Evolutionary conservation across 2,113 vertebrate genomes (phyloP).

Genomic region (Nesogale talazaci): DNA sequence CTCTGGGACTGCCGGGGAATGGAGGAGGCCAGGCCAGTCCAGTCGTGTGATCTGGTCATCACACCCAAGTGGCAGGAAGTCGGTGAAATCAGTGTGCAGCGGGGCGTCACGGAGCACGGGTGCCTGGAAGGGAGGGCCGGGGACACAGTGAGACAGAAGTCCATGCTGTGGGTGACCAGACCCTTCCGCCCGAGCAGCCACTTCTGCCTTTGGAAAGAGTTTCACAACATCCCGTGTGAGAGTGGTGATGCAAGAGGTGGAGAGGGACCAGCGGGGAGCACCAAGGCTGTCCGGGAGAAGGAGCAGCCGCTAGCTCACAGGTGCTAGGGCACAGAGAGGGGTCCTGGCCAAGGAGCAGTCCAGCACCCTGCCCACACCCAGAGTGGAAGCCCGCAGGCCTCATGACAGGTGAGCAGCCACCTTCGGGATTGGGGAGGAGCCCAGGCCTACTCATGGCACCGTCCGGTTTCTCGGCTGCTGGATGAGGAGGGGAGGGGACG

Average conservation of each 20-base stretch:
- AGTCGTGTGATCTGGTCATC: neutral
- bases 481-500: neutral
- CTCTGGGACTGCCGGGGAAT: neutral
- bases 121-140: slow-evolving; percentile 17
- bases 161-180: neutral
- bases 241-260: neutral
- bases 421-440: neutral
- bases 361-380: accelerated
- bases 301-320: neutral
- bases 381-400: accelerated
- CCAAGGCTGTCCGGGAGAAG: neutral
- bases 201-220: slow-evolving; percentile 73
- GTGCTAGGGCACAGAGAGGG: neutral
- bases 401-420: slow-evolving; percentile 58
- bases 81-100: slow-evolving; percentile 48
- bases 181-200: slow-evolving; percentile 55
- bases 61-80: slow-evolving; percentile 28
- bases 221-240: slow-evolving; percentile 32
- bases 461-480: neutral
- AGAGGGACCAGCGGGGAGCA: neutral
- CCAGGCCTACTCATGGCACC: neutral
- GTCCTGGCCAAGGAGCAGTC: neutral
- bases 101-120: neutral
- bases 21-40: too few relatives aligned
- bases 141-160: neutral